phyloP scores from a whole-genome alignment of 2,797 vertebrate genomes.

The Hypotaenidia philippensis region DNA sequence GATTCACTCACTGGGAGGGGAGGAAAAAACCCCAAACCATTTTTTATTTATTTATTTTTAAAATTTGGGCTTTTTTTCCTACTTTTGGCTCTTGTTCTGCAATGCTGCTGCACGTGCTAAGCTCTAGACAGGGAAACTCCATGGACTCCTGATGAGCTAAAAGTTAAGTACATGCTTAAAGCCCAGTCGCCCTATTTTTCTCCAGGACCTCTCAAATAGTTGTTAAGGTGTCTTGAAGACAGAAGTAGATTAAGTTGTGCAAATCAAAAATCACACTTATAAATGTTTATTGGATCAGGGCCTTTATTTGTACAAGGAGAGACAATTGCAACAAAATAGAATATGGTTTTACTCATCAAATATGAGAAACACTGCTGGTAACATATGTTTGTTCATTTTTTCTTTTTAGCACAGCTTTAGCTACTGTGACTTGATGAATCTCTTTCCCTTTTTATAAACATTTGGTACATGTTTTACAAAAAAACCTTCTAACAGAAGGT shows the following conservation, averaged over 20 bases:
- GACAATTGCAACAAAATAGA: constrained; percentile 48
- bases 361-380: constrained; percentile 23
- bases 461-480: constrained; percentile 40
- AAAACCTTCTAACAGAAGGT: constrained; percentile 42
- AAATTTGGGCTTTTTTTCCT: background rate
- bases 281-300: constrained; percentile 33
- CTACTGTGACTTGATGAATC: background rate
- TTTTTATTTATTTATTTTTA: background rate
- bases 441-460: constrained; percentile 53
- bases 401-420: constrained; percentile 37
- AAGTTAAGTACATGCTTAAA: background rate
- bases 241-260: background rate
- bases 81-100: background rate
- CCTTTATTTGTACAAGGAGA: constrained; percentile 40
- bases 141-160: background rate
- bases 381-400: constrained; percentile 53
- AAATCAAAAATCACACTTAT: background rate
- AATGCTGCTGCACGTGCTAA: background rate
- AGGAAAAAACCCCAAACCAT: background rate
- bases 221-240: background rate
- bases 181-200: background rate
- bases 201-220: background rate
- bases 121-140: background rate
- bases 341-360: constrained; percentile 40
- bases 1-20: background rate